phyloP scores from a whole-genome alignment of 2,888 invertebrate species.

The Biston betularia region DNA sequence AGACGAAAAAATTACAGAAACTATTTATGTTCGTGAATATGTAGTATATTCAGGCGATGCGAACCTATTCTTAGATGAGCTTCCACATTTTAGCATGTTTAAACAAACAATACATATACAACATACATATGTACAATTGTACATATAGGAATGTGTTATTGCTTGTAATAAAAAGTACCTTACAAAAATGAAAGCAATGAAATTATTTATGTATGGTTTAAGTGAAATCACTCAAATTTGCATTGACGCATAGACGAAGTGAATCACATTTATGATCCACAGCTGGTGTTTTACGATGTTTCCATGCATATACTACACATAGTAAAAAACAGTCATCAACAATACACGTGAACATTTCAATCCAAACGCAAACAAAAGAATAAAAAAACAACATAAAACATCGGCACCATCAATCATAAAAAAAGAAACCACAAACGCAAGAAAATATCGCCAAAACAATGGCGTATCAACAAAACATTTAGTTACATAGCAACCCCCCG shows the following conservation, averaged over 20 bases:
- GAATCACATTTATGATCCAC: slow-evolving; percentile 27
- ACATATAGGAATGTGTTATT: not conserved
- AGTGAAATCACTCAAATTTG: slow-evolving; percentile 22
- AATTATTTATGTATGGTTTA: not conserved
- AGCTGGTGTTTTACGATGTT: slow-evolving; percentile 30
- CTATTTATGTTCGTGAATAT: not conserved
- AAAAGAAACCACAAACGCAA: slow-evolving; percentile 50
- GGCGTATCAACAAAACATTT: slow-evolving; percentile 77
- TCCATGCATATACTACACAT: slow-evolving; percentile 22
- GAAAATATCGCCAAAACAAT: slow-evolving; percentile 69
- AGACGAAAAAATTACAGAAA: not conserved
- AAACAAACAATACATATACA: not conserved
- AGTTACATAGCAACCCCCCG: slow-evolving; percentile 74
- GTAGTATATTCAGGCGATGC: not conserved
- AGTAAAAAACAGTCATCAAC: slow-evolving; percentile 32
- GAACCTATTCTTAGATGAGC: too few species aligned
- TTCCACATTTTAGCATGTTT: too few species aligned
- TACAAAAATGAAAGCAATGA: slow-evolving; percentile 1
- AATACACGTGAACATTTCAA: slow-evolving; percentile 44
- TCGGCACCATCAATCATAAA: slow-evolving; percentile 53
- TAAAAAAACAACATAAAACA: slow-evolving; percentile 50
- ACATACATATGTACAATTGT: too few species aligned
- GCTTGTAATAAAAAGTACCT: not conserved
- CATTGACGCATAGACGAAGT: slow-evolving; percentile 12
- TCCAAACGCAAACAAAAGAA: slow-evolving; percentile 43